phyloP scores from a whole-genome alignment of 2,113 vertebrate species.

The Hippocampus zosterae region DNA sequence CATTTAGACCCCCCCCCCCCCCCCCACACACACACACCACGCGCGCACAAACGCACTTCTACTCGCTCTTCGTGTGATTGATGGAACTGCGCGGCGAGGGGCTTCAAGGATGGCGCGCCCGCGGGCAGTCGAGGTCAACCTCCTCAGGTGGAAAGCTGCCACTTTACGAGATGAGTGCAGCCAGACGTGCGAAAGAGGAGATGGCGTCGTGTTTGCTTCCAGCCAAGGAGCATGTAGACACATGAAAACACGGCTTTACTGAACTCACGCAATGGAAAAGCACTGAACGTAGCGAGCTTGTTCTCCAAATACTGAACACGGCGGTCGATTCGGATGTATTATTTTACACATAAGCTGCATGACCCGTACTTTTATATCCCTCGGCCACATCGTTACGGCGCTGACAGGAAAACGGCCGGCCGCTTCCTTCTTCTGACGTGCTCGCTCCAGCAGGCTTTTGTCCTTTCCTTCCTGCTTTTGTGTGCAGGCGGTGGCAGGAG shows the following conservation, averaged over 20 bases:
- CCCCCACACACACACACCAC: too few species aligned
- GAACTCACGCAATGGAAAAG: not conserved
- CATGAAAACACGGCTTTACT: not conserved
- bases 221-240: not conserved
- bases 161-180: conserved; percentile 5
- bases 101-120: conserved; percentile 1
- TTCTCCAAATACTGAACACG: too few species aligned
- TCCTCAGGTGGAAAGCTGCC: conserved; percentile 16
- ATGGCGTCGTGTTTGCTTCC: not conserved
- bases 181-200: not conserved
- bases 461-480: conserved; percentile 72
- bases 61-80: conserved; percentile 4
- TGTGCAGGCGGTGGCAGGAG: conserved; percentile 36
- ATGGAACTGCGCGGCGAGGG: conserved; percentile 8
- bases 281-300: too few species aligned
- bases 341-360: not conserved
- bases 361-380: conserved; percentile 11
- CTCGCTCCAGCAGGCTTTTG: conserved; percentile 34
- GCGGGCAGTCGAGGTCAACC: conserved; percentile 4
- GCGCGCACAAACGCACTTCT: not conserved
- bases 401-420: conserved; percentile 42
- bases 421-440: conserved; percentile 50
- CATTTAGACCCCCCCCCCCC: not conserved
- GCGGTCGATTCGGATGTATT: not conserved
- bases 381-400: conserved; percentile 25